Percentiles rank a stretch among this genome's conserved stretches.
These are phyloP conservation scores for Micrasema longulum DNA, from an alignment of 1,140 invertebrate genomes.

Conservation along the genomic window DNA sequence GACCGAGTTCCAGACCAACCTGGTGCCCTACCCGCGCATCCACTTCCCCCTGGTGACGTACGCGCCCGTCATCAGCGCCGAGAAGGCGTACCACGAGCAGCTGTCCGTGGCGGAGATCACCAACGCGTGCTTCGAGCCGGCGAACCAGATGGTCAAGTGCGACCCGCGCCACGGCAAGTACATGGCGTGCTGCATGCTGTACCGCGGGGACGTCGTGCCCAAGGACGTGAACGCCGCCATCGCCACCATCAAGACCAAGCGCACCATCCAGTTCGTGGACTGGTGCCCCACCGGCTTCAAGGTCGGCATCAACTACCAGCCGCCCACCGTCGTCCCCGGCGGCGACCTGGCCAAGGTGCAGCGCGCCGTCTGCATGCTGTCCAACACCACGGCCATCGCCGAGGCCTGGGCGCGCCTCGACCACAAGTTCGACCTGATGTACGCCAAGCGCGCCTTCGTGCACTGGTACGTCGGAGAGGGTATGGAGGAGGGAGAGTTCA, in stretches of 20 bases:
- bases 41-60: slow-evolving; percentile 91
- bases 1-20: slow-evolving; percentile 91
- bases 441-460: slow-evolving; percentile 86
- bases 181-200: slow-evolving; percentile 89
- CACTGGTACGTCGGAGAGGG: slow-evolving; percentile 90
- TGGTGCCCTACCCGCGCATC: slow-evolving; percentile 87
- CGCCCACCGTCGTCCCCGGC: slow-evolving; percentile 84
- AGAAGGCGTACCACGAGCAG: slow-evolving; percentile 89
- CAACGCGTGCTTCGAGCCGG: slow-evolving; percentile 89
- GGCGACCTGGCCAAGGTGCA: slow-evolving; percentile 83
- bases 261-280: slow-evolving; percentile 89
- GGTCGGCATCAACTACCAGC: slow-evolving; percentile 85
- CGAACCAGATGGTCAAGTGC: slow-evolving; percentile 94
- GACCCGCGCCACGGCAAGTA: slow-evolving; percentile 91
- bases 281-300: slow-evolving; percentile 93
- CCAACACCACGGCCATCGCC: slow-evolving; percentile 85
- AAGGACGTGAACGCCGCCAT: slow-evolving; percentile 90
- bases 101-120: slow-evolving; percentile 89
- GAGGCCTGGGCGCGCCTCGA: slow-evolving; percentile 85
- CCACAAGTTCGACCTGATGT: slow-evolving; percentile 88
- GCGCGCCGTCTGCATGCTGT: slow-evolving; percentile 82
- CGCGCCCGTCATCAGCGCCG: slow-evolving; percentile 86
- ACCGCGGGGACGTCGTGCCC: slow-evolving; percentile 81
- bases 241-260: slow-evolving; percentile 86
- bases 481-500: slow-evolving; percentile 90